Evolutionary conservation across 2,113 vertebrate genomes (phyloP).

Genomic region (Barnardius zonarius): DNA sequence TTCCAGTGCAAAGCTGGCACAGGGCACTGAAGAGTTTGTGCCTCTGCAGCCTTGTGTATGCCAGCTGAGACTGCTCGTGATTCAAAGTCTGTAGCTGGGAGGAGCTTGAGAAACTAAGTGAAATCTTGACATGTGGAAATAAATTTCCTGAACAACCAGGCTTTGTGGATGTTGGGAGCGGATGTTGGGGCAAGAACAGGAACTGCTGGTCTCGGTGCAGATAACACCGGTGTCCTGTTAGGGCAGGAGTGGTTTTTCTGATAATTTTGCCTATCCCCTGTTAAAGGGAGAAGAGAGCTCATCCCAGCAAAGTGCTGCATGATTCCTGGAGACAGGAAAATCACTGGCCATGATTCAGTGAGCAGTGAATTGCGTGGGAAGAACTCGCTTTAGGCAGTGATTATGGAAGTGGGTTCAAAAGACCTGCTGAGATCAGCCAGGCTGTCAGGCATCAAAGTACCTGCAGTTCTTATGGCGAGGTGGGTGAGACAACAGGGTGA

Average conservation of each 20-base stretch:
- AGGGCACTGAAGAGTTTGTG: rapidly evolving
- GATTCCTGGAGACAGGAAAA: slow-evolving; percentile 34
- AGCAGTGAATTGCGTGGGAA: not conserved
- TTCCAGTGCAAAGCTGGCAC: not conserved
- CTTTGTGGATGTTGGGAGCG: not conserved
- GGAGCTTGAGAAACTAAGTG: not conserved
- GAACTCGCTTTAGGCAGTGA: not conserved
- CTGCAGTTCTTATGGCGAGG: not conserved
- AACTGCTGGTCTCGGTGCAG: not conserved
- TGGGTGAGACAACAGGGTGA: not conserved
- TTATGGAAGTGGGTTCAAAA: slow-evolving; percentile 20
- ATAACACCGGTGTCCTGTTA: not conserved
- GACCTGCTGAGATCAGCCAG: not conserved
- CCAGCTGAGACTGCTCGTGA: not conserved
- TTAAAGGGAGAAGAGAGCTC: not conserved
- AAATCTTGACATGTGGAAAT: not conserved
- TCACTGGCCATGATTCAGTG: not conserved
- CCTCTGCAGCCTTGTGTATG: rapidly evolving
- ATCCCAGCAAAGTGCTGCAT: rapidly evolving
- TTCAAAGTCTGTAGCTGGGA: not conserved
- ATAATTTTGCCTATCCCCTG: not conserved
- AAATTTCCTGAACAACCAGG: not conserved
- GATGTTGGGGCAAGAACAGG: slow-evolving; percentile 23
- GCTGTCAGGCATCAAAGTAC: not conserved
- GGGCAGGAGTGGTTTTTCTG: not conserved